phyloP scores from a whole-genome alignment of 2,113 vertebrate species.

The Irena cyanogastra region DNA sequence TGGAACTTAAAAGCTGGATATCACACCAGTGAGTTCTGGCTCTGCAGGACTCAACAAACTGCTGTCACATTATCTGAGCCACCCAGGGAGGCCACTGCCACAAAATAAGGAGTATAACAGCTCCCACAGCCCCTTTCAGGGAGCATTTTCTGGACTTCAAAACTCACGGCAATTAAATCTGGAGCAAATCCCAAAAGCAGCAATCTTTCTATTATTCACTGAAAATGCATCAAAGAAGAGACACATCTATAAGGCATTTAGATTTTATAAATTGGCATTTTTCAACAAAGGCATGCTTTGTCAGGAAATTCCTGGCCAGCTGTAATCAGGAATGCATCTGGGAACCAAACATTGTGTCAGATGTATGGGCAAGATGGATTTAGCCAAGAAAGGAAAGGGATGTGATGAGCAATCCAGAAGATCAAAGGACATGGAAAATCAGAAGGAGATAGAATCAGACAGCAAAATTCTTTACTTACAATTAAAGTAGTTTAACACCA shows the following conservation, averaged over 20 bases:
- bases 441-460: not conserved
- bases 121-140: not conserved
- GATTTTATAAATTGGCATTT: not conserved
- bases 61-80: not conserved
- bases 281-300: slow-evolving; percentile 2
- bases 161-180: not conserved
- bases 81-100: not conserved
- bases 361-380: not conserved
- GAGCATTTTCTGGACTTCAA: not conserved
- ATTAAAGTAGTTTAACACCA: not conserved
- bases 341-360: not conserved
- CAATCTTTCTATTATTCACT: not conserved
- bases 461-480: not conserved
- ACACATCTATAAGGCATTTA: not conserved
- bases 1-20: not conserved
- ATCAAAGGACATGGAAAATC: not conserved
- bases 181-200: not conserved
- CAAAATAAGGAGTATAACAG: not conserved
- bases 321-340: slow-evolving; percentile 3
- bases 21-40: not conserved
- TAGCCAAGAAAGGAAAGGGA: not conserved
- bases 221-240: not conserved
- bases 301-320: slow-evolving; percentile 7
- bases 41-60: not conserved
- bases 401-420: not conserved